Evolutionary conservation across 2,113 vertebrate genomes (phyloP).

Genomic region (Beaufortia kweichowensis): DNA sequence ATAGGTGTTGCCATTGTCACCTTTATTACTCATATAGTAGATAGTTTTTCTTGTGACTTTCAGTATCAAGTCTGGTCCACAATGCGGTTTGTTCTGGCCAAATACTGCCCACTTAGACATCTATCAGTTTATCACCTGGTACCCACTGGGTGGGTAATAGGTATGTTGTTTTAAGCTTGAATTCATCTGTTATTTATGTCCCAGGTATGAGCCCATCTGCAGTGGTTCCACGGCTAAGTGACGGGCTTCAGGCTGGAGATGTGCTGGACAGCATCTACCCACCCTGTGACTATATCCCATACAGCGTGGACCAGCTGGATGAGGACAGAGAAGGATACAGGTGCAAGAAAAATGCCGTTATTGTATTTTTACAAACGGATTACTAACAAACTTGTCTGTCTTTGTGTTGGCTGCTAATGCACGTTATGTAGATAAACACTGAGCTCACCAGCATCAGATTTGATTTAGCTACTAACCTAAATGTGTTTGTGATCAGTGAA

Average conservation of each 20-base stretch:
- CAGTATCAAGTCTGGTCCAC: too few relatives aligned
- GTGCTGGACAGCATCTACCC: conserved; percentile 77
- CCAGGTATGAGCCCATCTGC: conserved; percentile 54
- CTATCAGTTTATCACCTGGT: too few relatives aligned
- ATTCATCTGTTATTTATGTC: too few relatives aligned
- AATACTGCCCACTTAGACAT: too few relatives aligned
- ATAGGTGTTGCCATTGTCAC: not conserved
- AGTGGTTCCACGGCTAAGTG: conserved; percentile 75
- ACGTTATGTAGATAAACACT: not conserved
- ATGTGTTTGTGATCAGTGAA: conserved; percentile 19
- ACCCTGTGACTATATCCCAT: conserved; percentile 80
- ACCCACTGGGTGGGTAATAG: too few relatives aligned
- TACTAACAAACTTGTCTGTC: conserved; percentile 21
- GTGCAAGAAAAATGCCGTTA: conserved; percentile 61
- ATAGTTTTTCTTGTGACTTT: too few relatives aligned
- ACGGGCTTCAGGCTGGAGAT: conserved; percentile 75
- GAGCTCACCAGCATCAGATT: not conserved
- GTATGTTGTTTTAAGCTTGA: too few relatives aligned
- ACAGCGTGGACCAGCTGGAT: conserved; percentile 85
- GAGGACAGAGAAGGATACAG: conserved; percentile 90
- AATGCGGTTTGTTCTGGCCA: too few relatives aligned
- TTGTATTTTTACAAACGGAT: not conserved
- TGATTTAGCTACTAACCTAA: not conserved
- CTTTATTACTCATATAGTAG: not conserved
- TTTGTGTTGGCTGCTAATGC: too few relatives aligned